Conservation (phyloP, 2,888 invertebrate species). For the Lymantria dispar region DNA sequence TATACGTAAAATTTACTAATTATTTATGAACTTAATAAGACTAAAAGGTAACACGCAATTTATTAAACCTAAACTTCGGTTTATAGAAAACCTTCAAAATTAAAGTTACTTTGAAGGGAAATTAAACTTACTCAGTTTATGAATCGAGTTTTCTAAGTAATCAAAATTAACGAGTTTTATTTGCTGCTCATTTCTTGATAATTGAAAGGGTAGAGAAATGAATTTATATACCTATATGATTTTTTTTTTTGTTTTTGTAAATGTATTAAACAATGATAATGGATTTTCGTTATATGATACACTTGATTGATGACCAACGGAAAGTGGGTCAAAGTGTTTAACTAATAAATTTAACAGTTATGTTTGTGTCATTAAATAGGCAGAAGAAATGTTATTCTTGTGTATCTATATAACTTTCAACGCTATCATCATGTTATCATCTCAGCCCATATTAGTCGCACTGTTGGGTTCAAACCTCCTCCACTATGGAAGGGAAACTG, state of each 20-base stretch:
- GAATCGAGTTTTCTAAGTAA: slow-evolving; percentile 32
- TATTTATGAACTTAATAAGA: slow-evolving; percentile 3
- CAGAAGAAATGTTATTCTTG: too few relatives aligned
- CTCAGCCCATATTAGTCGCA: too few relatives aligned
- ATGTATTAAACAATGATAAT: too few relatives aligned
- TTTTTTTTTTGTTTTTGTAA: slow-evolving; percentile 13
- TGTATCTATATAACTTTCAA: too few relatives aligned
- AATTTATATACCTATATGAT: not conserved
- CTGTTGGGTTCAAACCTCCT: too few relatives aligned
- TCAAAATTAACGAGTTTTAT: slow-evolving; percentile 39
- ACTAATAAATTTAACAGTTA: too few relatives aligned
- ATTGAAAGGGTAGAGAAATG: slow-evolving; percentile 23
- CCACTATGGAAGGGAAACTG: too few relatives aligned
- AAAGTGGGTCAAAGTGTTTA: too few relatives aligned
- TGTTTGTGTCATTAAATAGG: too few relatives aligned
- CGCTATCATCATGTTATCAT: too few relatives aligned
- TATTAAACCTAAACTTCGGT: slow-evolving; percentile 13
- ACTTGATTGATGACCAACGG: not conserved
- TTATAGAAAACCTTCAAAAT: slow-evolving; percentile 20
- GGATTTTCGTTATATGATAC: not conserved
- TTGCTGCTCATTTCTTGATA: slow-evolving; percentile 30
- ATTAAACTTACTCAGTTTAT: slow-evolving; percentile 29
- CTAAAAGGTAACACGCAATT: slow-evolving; percentile 8
- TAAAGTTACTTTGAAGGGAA: slow-evolving; percentile 20
- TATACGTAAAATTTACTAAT: not conserved